Conservation (phyloP, 2,888 invertebrate genomes). For the Pasiphila rectangulata region DNA sequence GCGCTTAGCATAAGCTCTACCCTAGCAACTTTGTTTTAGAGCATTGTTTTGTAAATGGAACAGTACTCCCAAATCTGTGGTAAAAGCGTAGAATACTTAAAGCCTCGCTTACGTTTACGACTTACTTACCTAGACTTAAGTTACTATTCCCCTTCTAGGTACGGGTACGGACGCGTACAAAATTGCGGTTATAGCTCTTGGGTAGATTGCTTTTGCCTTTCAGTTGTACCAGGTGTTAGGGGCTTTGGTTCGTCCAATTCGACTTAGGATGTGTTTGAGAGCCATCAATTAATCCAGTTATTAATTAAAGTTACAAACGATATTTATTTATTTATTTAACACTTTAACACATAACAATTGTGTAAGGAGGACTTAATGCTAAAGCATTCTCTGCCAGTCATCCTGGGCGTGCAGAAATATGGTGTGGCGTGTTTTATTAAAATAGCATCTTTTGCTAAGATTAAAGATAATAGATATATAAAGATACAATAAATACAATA, state of each 20-base stretch:
- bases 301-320: too few relatives aligned
- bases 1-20: slow-evolving; percentile 24
- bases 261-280: too few relatives aligned
- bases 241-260: not conserved
- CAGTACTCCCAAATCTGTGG: slow-evolving; percentile 19
- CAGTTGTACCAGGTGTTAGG: not conserved
- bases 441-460: too few relatives aligned
- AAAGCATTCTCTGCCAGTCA: too few relatives aligned
- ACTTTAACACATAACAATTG: too few relatives aligned
- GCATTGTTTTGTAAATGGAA: slow-evolving; percentile 25
- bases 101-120: slow-evolving; percentile 1
- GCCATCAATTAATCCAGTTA: too few relatives aligned
- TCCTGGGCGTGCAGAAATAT: too few relatives aligned
- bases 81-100: slow-evolving; percentile 11
- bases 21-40: slow-evolving; percentile 22
- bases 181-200: not conserved
- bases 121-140: not conserved
- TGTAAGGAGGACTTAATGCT: too few relatives aligned
- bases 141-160: not conserved
- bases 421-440: too few relatives aligned
- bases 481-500: too few relatives aligned
- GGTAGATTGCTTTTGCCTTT: not conserved
- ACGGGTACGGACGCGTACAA: not conserved
- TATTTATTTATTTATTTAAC: too few relatives aligned
- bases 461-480: too few relatives aligned